Evolutionary conservation across 1,140 invertebrate genomes (phyloP).

Genomic region (Drosophila yakuba): DNA sequence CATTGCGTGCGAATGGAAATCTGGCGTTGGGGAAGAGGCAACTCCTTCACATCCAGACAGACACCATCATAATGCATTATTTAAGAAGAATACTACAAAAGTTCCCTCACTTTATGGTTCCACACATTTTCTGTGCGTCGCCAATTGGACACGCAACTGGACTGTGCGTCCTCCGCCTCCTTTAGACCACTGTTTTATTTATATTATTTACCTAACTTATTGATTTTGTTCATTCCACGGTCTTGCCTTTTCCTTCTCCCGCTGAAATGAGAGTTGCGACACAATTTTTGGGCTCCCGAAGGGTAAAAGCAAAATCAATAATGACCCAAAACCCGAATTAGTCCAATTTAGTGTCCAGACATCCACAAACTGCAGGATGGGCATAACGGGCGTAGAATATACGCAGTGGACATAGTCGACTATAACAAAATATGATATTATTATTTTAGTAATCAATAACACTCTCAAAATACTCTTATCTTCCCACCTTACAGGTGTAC

Average conservation of each 20-base stretch:
- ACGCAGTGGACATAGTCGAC: too few species aligned
- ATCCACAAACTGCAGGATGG: too few species aligned
- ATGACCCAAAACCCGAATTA: conserved; percentile 13
- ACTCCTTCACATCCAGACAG: conserved; percentile 13
- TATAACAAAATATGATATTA: background rate
- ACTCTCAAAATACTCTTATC: background rate
- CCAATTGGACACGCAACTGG: conserved; percentile 40
- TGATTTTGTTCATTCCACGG: conserved; percentile 24
- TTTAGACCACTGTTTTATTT: conserved; percentile 18
- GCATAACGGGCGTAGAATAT: too few species aligned
- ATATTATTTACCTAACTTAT: conserved; percentile 39
- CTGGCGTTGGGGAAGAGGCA: background rate
- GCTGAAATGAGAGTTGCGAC: conserved; percentile 11
- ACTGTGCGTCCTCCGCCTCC: background rate
- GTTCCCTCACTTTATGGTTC: background rate
- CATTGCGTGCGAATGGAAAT: conserved; percentile 14
- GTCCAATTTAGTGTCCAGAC: conserved; percentile 1
- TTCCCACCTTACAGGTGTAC: conserved; percentile 58
- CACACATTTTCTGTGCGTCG: conserved; percentile 30
- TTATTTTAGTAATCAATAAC: background rate
- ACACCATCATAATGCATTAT: conserved; percentile 33
- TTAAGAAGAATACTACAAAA: conserved; percentile 16
- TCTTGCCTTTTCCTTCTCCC: background rate
- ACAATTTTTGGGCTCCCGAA: background rate
- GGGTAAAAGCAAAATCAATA: conserved; percentile 33